Conservation (phyloP, 2,888 invertebrate genomes). For the Frankliniella fusca region DNA sequence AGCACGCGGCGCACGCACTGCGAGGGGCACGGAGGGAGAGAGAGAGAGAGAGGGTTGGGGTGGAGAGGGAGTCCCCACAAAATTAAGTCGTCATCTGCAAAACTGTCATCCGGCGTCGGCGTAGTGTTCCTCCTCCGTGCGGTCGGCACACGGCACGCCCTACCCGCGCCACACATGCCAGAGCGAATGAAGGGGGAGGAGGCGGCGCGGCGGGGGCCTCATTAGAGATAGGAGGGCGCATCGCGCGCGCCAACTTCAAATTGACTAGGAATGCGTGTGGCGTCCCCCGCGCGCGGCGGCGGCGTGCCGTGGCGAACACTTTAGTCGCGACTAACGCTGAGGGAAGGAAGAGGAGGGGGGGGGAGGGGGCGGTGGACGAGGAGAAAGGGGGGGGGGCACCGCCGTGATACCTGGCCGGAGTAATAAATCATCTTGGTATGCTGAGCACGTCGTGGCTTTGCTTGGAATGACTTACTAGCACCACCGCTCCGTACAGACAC, state of each 20-base stretch:
- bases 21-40: too few relatives aligned
- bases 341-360: background rate
- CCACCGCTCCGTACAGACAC: background rate
- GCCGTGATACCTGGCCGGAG: conserved; percentile 3
- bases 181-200: background rate
- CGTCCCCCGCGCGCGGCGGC: too few relatives aligned
- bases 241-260: conserved; percentile 3
- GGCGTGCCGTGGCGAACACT: background rate
- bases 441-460: conserved; percentile 10
- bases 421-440: conserved; percentile 13
- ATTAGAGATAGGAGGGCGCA: background rate
- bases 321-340: background rate
- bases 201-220: background rate
- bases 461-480: conserved; percentile 16
- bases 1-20: too few relatives aligned
- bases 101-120: too few relatives aligned
- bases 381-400: background rate
- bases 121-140: too few relatives aligned
- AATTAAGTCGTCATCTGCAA: too few relatives aligned
- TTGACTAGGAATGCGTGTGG: conserved; percentile 10
- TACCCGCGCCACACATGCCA: background rate
- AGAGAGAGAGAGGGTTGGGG: too few relatives aligned
- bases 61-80: too few relatives aligned
- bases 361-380: background rate
- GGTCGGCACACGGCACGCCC: too few relatives aligned